These are phyloP conservation scores for Anolis carolinensis DNA, from an alignment of 2,113 vertebrate species.

Conservation along the genomic window DNA sequence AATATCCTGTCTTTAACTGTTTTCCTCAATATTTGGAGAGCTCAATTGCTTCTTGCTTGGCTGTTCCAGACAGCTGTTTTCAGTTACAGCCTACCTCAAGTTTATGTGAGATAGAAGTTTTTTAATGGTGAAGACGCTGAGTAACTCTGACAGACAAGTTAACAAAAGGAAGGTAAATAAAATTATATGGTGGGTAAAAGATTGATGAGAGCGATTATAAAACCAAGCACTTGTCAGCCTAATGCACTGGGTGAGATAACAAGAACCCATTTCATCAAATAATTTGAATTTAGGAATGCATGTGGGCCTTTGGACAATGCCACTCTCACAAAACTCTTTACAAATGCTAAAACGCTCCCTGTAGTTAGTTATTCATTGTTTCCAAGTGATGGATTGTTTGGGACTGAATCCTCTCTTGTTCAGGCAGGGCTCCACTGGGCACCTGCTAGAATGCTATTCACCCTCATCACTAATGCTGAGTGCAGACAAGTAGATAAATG, in stretches of 20 bases:
- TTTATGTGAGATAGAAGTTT: conserved; percentile 18
- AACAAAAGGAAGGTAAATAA: conserved; percentile 32
- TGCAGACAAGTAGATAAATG: neutral
- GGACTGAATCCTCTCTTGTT: neutral
- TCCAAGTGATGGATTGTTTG: neutral
- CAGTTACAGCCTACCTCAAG: neutral
- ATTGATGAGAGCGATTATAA: conserved; percentile 24
- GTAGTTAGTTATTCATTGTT: conserved; percentile 19
- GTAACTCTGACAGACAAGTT: conserved; percentile 32
- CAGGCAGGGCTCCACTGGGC: neutral
- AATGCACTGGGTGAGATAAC: neutral
- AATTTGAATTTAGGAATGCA: conserved; percentile 7
- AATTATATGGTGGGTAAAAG: conserved; percentile 18
- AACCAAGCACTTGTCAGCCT: neutral
- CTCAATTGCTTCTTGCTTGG: conserved; percentile 27
- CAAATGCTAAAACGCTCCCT: conserved; percentile 12
- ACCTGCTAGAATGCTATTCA: neutral
- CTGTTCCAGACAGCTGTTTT: neutral
- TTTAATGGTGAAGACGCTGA: conserved; percentile 21
- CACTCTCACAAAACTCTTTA: conserved; percentile 16
- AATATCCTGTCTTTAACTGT: neutral
- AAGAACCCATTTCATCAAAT: neutral
- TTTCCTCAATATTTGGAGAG: neutral
- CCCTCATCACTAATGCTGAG: neutral
- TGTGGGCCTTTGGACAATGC: neutral